Evolutionary conservation across 2,113 vertebrate species (phyloP).

Genomic region (Stomatorhinus ivindoensis): DNA sequence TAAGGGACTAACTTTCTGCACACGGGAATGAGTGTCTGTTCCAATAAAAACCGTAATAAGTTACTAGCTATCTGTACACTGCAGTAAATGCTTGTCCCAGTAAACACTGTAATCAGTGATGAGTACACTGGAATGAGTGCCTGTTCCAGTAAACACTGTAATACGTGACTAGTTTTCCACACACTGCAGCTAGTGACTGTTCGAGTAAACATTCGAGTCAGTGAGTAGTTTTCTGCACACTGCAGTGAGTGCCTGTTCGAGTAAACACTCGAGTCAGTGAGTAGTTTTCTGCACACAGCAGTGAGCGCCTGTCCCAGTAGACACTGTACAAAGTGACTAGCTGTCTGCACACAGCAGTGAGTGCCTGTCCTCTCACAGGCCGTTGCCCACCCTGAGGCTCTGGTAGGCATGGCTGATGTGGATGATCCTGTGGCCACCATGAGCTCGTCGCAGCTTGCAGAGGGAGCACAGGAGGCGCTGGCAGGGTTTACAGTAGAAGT

Average conservation of each 20-base stretch:
- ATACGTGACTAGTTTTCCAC: not conserved
- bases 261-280: not conserved
- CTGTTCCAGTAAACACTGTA: not conserved
- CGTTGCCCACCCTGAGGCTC: slow-evolving; percentile 73
- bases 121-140: not conserved
- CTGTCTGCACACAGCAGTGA: not conserved
- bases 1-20: not conserved
- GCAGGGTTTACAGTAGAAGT: slow-evolving; percentile 88
- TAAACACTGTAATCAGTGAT: not conserved
- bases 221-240: not conserved
- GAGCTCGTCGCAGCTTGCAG: slow-evolving; percentile 81
- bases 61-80: not conserved
- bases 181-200: not conserved
- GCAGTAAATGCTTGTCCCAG: not conserved
- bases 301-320: not conserved
- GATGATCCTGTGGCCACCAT: slow-evolving; percentile 83
- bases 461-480: slow-evolving; percentile 86
- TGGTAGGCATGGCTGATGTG: slow-evolving; percentile 85
- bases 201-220: not conserved
- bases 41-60: not conserved
- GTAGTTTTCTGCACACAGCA: not conserved
- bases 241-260: not conserved
- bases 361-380: not conserved
- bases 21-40: not conserved
- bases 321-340: not conserved